Evolutionary conservation across 2,113 vertebrate species (phyloP), one percentile per base, ranked within the genome.

Genomic region (Colaptes auratus): DNA sequence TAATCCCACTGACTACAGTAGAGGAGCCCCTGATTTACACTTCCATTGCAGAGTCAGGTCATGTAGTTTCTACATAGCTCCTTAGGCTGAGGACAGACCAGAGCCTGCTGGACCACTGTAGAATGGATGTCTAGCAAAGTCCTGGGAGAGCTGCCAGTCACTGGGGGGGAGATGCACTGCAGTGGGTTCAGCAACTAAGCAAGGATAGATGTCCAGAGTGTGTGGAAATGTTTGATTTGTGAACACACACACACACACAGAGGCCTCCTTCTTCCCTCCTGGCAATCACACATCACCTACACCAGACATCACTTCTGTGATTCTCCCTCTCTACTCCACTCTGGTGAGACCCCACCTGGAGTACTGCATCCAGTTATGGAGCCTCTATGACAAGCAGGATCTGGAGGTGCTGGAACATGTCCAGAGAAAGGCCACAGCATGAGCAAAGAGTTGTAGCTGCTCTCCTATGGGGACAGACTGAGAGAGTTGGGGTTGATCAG

Each of bases 161-260:
- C 6, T 46, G 61, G 0, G 0, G 12, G 42, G 42, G 42, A 44
- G 21, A 72, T 60, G 30, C 1, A 3, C 24, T 30, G 6, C 46
- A 66, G 35, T 24, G 31, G 7, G 9, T 35, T 89, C 67, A 82
- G 46, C 46, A 76, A 33, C 36, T 17, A 25, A 15, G 23, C n/a
- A 18, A 83, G 48, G n/a, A 63, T 59, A 55, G 63, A 35, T 7
- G 30, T 33, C 48, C 23, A 60, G 12, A 21, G 12, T 21, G 36
- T 59, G 6, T 25, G n/a, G 73, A 75, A 67, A 71, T 17, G 42
- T 28, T 23, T 75, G 31, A 80, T 66, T 46, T 56, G 39, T 16
- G 44, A 36, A 76, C 79, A 75, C 33, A 66, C 21, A 21, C 2
- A 19, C 39, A 75, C 33, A 66, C 21, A 21, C 2, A 19, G 31